A percentile compares a stretch with the other conserved stretches of the same genome.
These are phyloP conservation scores for Habroteleia sp. DNA, from an alignment of 2,888 invertebrate genomes.

Conservation along the genomic window DNA sequence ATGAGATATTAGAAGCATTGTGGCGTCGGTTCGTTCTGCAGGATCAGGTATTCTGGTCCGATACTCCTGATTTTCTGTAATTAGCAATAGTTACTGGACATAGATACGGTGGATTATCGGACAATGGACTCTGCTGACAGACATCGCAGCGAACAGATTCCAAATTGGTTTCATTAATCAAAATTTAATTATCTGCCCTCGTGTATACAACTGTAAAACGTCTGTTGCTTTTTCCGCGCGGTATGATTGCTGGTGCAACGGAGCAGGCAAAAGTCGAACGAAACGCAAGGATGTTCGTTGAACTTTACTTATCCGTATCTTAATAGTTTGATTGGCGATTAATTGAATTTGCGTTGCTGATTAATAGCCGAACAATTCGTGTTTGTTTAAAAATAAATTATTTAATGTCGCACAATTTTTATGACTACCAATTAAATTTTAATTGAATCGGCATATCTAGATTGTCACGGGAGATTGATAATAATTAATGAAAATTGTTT, in stretches of 20 bases:
- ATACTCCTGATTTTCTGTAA: slow-evolving; percentile 16
- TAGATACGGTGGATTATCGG: background rate
- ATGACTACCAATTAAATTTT: too few species aligned
- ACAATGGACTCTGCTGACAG: slow-evolving; percentile 11
- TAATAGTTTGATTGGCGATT: too few species aligned
- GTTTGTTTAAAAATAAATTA: too few species aligned
- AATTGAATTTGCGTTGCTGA: too few species aligned
- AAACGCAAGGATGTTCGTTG: slow-evolving; percentile 36
- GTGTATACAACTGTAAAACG: slow-evolving; percentile 39
- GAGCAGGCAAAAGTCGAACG: slow-evolving; percentile 29
- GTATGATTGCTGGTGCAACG: slow-evolving; percentile 31
- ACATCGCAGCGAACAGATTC: slow-evolving; percentile 23
- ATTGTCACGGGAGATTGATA: too few species aligned
- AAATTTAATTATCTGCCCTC: slow-evolving; percentile 44
- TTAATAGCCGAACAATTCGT: too few species aligned
- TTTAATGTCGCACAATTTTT: too few species aligned
- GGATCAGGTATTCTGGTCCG: too few species aligned
- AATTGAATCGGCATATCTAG: too few species aligned
- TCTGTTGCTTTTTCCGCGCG: slow-evolving; percentile 11
- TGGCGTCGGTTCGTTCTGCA: background rate
- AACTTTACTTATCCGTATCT: too few species aligned
- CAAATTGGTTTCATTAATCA: slow-evolving; percentile 51
- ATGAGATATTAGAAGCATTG: too few species aligned
- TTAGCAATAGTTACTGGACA: slow-evolving; percentile 21
- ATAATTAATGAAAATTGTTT: slow-evolving; percentile 1